Conservation (phyloP, 2,888 invertebrate genomes). For the Blastobasis adustella region DNA sequence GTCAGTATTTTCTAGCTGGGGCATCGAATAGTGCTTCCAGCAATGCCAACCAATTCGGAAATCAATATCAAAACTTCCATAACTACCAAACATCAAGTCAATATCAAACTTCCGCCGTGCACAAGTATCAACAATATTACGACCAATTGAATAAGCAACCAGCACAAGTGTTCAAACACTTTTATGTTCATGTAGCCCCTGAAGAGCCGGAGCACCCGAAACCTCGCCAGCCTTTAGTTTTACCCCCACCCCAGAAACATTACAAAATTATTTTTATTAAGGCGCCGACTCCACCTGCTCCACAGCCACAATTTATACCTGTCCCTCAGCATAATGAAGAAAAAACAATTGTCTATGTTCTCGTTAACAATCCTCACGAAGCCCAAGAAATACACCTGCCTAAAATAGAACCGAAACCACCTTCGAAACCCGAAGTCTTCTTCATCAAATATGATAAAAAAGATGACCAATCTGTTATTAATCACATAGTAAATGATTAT, state of each 20-base stretch:
- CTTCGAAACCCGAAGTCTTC: constrained; percentile 85
- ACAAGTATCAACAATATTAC: constrained; percentile 72
- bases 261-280: constrained; percentile 89
- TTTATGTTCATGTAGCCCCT: constrained; percentile 64
- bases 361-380: constrained; percentile 85
- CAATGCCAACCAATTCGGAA: neutral
- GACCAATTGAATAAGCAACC: constrained; percentile 83
- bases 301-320: constrained; percentile 79
- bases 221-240: constrained; percentile 71
- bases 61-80: constrained; percentile 22
- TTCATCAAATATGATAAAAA: constrained; percentile 86
- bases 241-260: constrained; percentile 82
- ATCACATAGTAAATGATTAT: constrained; percentile 61
- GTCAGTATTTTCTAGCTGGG: constrained; percentile 18
- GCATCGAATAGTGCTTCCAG: constrained; percentile 5
- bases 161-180: constrained; percentile 78
- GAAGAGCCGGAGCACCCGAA: constrained; percentile 70
- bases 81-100: constrained; percentile 27
- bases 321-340: constrained; percentile 81
- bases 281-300: constrained; percentile 78
- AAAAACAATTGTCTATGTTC: constrained; percentile 85
- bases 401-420: constrained; percentile 79
- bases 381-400: constrained; percentile 79
- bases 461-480: constrained; percentile 59
- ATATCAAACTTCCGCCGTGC: constrained; percentile 18